Evolutionary conservation across 2,113 vertebrate genomes (phyloP).

Genomic region (Colistium nudipinnis): DNA sequence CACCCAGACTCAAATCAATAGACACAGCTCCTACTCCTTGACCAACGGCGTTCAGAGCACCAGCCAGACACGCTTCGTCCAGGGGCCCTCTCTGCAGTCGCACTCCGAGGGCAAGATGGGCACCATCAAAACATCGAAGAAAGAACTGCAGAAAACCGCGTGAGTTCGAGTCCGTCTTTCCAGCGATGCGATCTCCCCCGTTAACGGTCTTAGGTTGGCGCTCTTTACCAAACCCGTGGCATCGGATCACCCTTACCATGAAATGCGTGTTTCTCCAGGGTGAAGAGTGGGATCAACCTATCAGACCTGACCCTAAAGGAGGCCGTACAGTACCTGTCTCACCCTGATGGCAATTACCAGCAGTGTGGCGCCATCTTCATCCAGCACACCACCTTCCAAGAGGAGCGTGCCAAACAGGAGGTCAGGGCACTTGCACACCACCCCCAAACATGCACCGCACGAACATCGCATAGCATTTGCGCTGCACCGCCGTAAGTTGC

Average conservation of each 20-base stretch:
- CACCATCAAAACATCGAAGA: slow-evolving; percentile 37
- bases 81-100: slow-evolving; percentile 10
- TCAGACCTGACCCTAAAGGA: slow-evolving; percentile 84
- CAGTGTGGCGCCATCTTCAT: slow-evolving; percentile 90
- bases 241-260: too few relatives aligned
- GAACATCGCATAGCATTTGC: neutral
- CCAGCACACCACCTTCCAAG: slow-evolving; percentile 90
- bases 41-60: slow-evolving; percentile 14
- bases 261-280: slow-evolving; percentile 33
- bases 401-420: slow-evolving; percentile 88
- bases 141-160: slow-evolving; percentile 34
- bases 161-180: slow-evolving; percentile 45
- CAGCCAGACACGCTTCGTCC: slow-evolving; percentile 49
- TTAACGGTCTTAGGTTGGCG: neutral
- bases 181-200: neutral
- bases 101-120: slow-evolving; percentile 46
- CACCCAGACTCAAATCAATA: slow-evolving; percentile 67
- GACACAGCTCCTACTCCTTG: slow-evolving; percentile 64
- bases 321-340: slow-evolving; percentile 85
- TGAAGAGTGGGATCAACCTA: slow-evolving; percentile 60
- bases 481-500: neutral
- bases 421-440: slow-evolving; percentile 64
- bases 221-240: neutral
- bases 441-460: neutral
- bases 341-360: slow-evolving; percentile 82